A percentile compares a stretch with the other conserved stretches of the same genome.
These are phyloP conservation scores for Zele albiditarsus DNA, from an alignment of 2,888 invertebrate genomes.

Conservation along the genomic window DNA sequence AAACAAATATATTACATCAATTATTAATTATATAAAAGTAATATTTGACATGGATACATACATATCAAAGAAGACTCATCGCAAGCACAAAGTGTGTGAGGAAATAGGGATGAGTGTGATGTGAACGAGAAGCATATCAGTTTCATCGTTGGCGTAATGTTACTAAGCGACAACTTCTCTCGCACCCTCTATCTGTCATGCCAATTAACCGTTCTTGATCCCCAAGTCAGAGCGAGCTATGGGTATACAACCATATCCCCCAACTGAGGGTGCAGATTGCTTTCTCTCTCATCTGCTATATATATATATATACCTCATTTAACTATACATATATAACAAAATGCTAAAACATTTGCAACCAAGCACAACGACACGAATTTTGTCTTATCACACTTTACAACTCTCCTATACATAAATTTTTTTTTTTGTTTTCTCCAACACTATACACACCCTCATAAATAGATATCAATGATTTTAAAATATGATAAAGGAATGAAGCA, in stretches of 20 bases:
- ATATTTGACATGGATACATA: too few species aligned
- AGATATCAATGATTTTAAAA: slow-evolving; percentile 34
- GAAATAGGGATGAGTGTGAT: slow-evolving; percentile 38
- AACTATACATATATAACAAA: slow-evolving; percentile 1
- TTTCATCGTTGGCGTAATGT: slow-evolving; percentile 66
- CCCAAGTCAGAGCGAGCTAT: slow-evolving; percentile 38
- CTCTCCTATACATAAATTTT: not conserved
- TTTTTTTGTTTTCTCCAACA: slow-evolving; percentile 11
- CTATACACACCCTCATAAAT: not conserved
- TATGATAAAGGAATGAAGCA: slow-evolving; percentile 29
- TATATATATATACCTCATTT: slow-evolving; percentile 13
- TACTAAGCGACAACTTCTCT: slow-evolving; percentile 67
- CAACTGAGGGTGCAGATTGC: slow-evolving; percentile 34
- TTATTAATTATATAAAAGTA: too few species aligned
- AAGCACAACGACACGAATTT: slow-evolving; percentile 19
- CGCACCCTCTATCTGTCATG: slow-evolving; percentile 67
- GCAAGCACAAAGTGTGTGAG: slow-evolving; percentile 33
- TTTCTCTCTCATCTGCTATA: slow-evolving; percentile 15
- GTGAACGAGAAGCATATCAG: slow-evolving; percentile 58
- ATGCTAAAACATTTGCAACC: slow-evolving; percentile 22
- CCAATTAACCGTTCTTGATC: slow-evolving; percentile 63
- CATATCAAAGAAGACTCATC: too few species aligned
- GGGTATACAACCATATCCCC: slow-evolving; percentile 42
- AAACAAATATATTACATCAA: not conserved
- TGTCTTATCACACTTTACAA: slow-evolving; percentile 41